Evolutionary conservation across 2,113 vertebrate species (phyloP), one percentile per base, ranked within the genome.

Genomic region (Tachysurus vachellii): DNA sequence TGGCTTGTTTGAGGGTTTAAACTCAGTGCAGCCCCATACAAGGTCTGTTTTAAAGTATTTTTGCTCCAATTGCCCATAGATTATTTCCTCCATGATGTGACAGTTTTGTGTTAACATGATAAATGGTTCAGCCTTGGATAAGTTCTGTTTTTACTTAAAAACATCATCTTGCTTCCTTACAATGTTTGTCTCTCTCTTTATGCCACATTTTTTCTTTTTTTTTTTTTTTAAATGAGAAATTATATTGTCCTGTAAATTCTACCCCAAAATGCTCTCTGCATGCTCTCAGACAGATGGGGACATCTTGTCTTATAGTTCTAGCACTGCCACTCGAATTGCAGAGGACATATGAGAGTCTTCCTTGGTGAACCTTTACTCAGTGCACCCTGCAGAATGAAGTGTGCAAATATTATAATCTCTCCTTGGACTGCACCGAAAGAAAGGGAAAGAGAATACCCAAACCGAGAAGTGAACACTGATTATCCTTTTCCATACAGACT

Each of bases 331-430:
- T 47, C 53, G 21, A 82, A 26, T 21, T 73, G 53, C 80, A 64
- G 9, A 76, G 57, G n/a, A 53, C 44, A 28, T 50, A 28, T 73
- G 23, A 82, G 56, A 73, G 59, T 73, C 80, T 54, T 64, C 81
- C 61, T 36, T 36, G 17, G 28, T 62, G 53, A 76, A 75, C 86
- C n/a, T 83, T 31, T 84, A 82, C 80, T 79, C 11, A 61, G 54
- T 73, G 47, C 44, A 54, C 68, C 68, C 85, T 68, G 77, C 80
- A 42, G 73, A 64, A 64, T 87, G 56, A 84, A 50, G 77, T 57
- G 31, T 87, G 85, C 76, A 89, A 80, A 90, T 87, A 82, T 85
- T 1, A 79, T 88, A 82, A 88, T 85, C 66, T 85, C 36, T 82
- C 21, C 14, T 28, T 86, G 68, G 84, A 86, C 53, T 42, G 70